phyloP scores from a whole-genome alignment of 2,888 invertebrate genomes.

The Chironomus riparius region DNA sequence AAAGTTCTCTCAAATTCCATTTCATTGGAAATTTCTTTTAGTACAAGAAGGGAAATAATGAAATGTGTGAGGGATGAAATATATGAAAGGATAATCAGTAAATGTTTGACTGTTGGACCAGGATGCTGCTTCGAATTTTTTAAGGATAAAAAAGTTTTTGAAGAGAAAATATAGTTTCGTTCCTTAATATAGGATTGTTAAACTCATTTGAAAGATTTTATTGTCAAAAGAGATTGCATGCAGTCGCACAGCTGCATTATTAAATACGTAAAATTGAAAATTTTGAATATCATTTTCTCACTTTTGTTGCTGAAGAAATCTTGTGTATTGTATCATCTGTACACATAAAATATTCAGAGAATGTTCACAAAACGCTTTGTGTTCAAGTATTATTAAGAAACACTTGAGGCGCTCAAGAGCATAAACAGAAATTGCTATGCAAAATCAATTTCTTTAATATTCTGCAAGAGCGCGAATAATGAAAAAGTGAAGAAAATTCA shows the following conservation, averaged over 20 bases:
- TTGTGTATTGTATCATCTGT: neutral
- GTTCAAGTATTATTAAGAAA: neutral
- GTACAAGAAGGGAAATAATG: neutral
- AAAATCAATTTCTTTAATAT: neutral
- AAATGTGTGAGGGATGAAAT: neutral
- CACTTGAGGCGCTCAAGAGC: neutral
- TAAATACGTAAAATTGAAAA: neutral
- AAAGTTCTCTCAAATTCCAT: neutral
- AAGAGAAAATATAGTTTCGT: too few relatives aligned
- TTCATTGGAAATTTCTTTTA: neutral
- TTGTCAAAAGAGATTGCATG: neutral
- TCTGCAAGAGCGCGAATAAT: neutral
- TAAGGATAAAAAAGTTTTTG: too few relatives aligned
- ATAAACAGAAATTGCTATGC: neutral
- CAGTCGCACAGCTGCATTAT: too few relatives aligned
- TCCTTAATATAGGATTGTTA: too few relatives aligned
- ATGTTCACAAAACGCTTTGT: neutral
- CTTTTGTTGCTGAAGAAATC: too few relatives aligned
- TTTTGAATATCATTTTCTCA: neutral
- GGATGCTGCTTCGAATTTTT: too few relatives aligned
- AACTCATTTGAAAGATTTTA: neutral
- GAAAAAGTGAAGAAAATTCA: neutral
- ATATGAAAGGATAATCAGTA: neutral
- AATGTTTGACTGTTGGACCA: too few relatives aligned
- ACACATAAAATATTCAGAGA: neutral